Percentiles rank a stretch among this genome's conserved stretches.
Evolutionary conservation across 2,113 vertebrate genomes (phyloP).

Genomic region (Polyodon spathula): DNA sequence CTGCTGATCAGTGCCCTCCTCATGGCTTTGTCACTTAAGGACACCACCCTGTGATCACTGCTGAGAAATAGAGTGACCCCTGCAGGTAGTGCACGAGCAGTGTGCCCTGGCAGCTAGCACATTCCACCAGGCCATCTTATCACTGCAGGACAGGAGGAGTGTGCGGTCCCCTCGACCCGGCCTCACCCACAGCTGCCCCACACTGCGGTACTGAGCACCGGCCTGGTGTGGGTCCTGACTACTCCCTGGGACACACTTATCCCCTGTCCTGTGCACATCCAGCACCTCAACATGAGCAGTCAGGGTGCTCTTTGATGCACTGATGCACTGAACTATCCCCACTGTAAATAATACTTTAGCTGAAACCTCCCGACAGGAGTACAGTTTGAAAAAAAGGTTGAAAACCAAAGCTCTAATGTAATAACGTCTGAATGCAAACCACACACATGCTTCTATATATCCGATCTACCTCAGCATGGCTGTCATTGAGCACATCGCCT

Average conservation of each 20-base stretch:
- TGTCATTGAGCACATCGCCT: slow-evolving; percentile 91
- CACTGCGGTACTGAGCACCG: slow-evolving; percentile 64
- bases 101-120: slow-evolving; percentile 82
- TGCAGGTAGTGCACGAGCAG: slow-evolving; percentile 84
- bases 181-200: slow-evolving; percentile 75
- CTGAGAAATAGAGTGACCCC: slow-evolving; percentile 68
- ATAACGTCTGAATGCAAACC: too few relatives aligned
- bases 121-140: slow-evolving; percentile 80
- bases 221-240: slow-evolving; percentile 50
- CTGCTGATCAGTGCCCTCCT: slow-evolving; percentile 65
- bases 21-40: slow-evolving; percentile 70
- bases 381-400: too few relatives aligned
- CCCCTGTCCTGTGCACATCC: slow-evolving; percentile 81
- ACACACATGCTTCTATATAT: too few relatives aligned
- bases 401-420: too few relatives aligned
- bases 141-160: slow-evolving; percentile 84
- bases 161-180: slow-evolving; percentile 84
- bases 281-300: neutral
- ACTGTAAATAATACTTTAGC: too few relatives aligned
- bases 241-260: slow-evolving; percentile 75
- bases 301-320: neutral
- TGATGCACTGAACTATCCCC: too few relatives aligned
- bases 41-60: slow-evolving; percentile 74
- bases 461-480: slow-evolving; percentile 76
- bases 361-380: too few relatives aligned